These are phyloP conservation scores for Noctua fimbriata DNA, from an alignment of 2,888 invertebrate species.

Conservation along the genomic window DNA sequence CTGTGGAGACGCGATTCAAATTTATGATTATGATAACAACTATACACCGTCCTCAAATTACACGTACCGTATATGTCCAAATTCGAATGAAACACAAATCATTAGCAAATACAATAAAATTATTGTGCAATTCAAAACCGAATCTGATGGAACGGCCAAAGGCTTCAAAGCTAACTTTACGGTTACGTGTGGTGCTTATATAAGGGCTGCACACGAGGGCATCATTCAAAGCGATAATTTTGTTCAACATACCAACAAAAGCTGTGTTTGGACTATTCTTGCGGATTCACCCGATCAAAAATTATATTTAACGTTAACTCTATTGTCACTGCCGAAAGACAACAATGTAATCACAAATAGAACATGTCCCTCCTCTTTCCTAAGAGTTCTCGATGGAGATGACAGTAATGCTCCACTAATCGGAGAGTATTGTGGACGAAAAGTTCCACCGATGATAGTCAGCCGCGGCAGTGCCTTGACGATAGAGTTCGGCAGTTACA, in stretches of 20 bases:
- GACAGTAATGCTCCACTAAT: conserved; percentile 91
- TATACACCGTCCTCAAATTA: conserved; percentile 73
- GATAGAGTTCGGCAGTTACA: conserved; percentile 82
- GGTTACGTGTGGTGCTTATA: conserved; percentile 93
- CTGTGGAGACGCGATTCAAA: conserved; percentile 58
- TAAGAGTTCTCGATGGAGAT: conserved; percentile 93
- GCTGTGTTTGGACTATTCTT: conserved; percentile 94
- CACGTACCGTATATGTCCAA: conserved; percentile 88
- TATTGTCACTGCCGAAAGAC: conserved; percentile 85
- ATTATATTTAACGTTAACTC: conserved; percentile 92
- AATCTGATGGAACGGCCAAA: conserved; percentile 90
- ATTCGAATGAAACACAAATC: conserved; percentile 77
- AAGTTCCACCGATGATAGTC: conserved; percentile 92
- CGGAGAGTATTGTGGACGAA: conserved; percentile 92
- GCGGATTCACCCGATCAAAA: conserved; percentile 90
- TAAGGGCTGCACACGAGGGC: conserved; percentile 90
- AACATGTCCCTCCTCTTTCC: conserved; percentile 80
- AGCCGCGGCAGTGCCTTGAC: conserved; percentile 92
- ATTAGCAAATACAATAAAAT: conserved; percentile 91
- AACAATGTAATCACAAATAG: conserved; percentile 72
- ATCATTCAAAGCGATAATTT: conserved; percentile 84
- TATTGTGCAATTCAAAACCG: conserved; percentile 92
- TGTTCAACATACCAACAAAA: conserved; percentile 77
- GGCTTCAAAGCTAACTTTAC: conserved; percentile 94
- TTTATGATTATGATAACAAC: conserved; percentile 53